Evolutionary conservation across 2,113 vertebrate genomes (phyloP).

Genomic region (Tachysurus vachellii): DNA sequence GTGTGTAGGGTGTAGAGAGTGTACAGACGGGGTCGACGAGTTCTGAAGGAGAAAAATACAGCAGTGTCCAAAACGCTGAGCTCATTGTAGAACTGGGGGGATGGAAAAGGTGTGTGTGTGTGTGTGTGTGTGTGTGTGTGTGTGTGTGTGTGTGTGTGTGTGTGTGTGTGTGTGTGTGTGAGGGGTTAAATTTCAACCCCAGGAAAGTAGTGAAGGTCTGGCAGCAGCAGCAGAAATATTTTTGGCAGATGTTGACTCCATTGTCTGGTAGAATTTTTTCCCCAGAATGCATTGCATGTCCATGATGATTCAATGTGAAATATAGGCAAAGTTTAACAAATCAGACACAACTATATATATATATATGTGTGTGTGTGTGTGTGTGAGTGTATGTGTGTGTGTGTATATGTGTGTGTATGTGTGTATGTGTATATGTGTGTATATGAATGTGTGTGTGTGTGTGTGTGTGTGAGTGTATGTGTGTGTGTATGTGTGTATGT

Average conservation of each 20-base stretch:
- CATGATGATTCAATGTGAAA: constrained; percentile 21
- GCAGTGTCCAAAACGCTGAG: constrained; percentile 29
- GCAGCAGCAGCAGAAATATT: constrained; percentile 11
- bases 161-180: constrained; percentile 3
- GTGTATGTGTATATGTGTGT: background rate
- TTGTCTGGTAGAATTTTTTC: constrained; percentile 43
- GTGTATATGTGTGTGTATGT: constrained; percentile 4
- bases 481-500: no score
- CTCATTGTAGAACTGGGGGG: constrained; percentile 2
- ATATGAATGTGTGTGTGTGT: background rate
- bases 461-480: no score
- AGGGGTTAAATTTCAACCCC: constrained; percentile 38
- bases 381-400: background rate
- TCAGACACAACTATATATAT: background rate
- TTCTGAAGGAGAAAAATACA: constrained; percentile 36
- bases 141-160: background rate
- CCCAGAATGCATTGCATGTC: constrained; percentile 46
- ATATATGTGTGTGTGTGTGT: constrained; percentile 8
- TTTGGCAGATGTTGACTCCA: constrained; percentile 46
- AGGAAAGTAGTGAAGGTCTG: constrained; percentile 22
- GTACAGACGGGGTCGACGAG: constrained; percentile 33
- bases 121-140: constrained; percentile 10
- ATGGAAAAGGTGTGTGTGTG: constrained; percentile 22
- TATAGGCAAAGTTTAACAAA: constrained; percentile 5
- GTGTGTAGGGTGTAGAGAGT: background rate